These are phyloP conservation scores for Syngnathus scovelli DNA, from an alignment of 2,113 vertebrate genomes.

Conservation along the genomic window DNA sequence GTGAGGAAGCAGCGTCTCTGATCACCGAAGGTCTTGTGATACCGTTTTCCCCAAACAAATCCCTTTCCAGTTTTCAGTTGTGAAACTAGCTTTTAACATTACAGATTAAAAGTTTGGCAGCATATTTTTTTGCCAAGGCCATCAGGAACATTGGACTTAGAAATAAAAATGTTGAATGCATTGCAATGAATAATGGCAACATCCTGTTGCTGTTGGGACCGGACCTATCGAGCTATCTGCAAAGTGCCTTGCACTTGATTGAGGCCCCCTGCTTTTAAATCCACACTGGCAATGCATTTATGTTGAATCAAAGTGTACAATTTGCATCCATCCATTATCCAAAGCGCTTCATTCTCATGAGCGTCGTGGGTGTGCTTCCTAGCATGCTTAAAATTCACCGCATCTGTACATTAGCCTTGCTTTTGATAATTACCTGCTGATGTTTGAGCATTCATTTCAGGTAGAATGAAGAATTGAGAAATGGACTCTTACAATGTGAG, in stretches of 20 bases:
- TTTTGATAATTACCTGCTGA: slow-evolving; percentile 17
- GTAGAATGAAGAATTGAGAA: slow-evolving; percentile 12
- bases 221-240: slow-evolving; percentile 10
- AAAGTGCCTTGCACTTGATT: slow-evolving; percentile 30
- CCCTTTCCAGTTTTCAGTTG: neutral
- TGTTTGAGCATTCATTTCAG: slow-evolving; percentile 8
- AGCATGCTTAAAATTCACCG: slow-evolving; percentile 37
- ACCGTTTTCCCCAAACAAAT: neutral
- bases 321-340: neutral
- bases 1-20: neutral
- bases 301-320: slow-evolving; percentile 33
- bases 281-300: slow-evolving; percentile 45
- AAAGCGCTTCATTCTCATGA: too few relatives aligned
- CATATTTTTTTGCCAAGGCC: slow-evolving; percentile 19
- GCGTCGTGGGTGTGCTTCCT: neutral
- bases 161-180: slow-evolving; percentile 46
- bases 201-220: slow-evolving; percentile 19
- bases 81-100: neutral
- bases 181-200: slow-evolving; percentile 57
- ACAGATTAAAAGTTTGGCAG: neutral
- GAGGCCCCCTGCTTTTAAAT: slow-evolving; percentile 42
- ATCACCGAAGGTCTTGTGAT: neutral
- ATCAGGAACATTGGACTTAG: slow-evolving; percentile 36
- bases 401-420: slow-evolving; percentile 15
- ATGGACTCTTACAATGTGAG: slow-evolving; percentile 6